These are phyloP conservation scores for Nerophis lumbriciformis DNA, from an alignment of 2,113 vertebrate genomes.

Conservation along the genomic window DNA sequence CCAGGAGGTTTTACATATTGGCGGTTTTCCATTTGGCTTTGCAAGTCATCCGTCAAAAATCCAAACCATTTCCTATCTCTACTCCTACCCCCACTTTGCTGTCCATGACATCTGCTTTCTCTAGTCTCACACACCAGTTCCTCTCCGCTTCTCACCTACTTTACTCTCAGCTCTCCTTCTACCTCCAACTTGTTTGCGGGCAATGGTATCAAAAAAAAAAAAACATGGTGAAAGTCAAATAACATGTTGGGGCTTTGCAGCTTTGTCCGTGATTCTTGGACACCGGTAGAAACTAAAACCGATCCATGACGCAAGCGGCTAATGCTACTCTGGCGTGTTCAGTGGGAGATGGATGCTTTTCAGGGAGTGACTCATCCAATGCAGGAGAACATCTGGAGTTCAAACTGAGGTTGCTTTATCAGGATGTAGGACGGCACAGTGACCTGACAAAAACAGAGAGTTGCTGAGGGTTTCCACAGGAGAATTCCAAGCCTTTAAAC, in stretches of 20 bases:
- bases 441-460: conserved; percentile 9
- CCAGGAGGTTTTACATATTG: conserved; percentile 42
- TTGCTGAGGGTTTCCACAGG: conserved; percentile 17
- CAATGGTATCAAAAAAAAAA: neutral
- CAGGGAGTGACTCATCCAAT: conserved; percentile 29
- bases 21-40: conserved; percentile 61
- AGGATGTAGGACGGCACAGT: neutral
- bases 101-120: conserved; percentile 54
- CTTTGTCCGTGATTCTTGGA: conserved; percentile 6
- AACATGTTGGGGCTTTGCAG: conserved; percentile 3
- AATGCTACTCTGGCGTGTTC: neutral
- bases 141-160: neutral
- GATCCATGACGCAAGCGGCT: conserved; percentile 18
- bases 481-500: conserved; percentile 9
- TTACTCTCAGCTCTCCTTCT: neutral
- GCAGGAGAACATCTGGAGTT: conserved; percentile 48
- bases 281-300: conserved; percentile 24
- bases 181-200: neutral
- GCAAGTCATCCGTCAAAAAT: conserved; percentile 64
- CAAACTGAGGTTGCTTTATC: conserved; percentile 21
- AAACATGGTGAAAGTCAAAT: conserved; percentile 9
- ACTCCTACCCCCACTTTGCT: conserved; percentile 15
- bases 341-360: conserved; percentile 29
- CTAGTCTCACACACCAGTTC: conserved; percentile 18
- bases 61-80: conserved; percentile 66